A percentile compares a stretch with the other conserved stretches of the same genome.
Evolutionary conservation across 2,888 invertebrate genomes (phyloP).

Genomic region (Mongoloraphidia duomilia): DNA sequence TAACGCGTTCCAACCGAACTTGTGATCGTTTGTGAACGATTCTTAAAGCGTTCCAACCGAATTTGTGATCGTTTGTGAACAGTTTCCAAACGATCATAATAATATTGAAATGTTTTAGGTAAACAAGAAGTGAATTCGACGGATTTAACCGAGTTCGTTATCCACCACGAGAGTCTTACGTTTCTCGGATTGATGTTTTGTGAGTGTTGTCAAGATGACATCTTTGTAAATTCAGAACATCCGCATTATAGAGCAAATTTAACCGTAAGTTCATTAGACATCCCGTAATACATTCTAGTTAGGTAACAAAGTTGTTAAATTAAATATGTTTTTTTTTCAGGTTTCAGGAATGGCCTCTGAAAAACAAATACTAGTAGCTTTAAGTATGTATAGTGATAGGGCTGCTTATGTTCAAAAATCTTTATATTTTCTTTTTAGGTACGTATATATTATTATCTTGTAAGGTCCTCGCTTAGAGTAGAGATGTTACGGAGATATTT

Average conservation of each 20-base stretch:
- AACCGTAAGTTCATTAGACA: slow-evolving; percentile 23
- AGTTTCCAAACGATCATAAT: too few species aligned
- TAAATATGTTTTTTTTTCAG: slow-evolving; percentile 18
- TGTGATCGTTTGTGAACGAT: too few species aligned
- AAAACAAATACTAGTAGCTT: slow-evolving; percentile 39
- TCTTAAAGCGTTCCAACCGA: too few species aligned
- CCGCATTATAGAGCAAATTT: slow-evolving; percentile 29
- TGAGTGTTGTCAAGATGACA: slow-evolving; percentile 35
- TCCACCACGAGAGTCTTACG: slow-evolving; percentile 30
- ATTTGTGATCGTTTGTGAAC: too few species aligned
- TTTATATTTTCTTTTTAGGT: slow-evolving; percentile 45
- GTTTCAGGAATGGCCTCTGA: slow-evolving; percentile 42
- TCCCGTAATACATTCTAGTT: neutral
- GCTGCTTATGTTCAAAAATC: slow-evolving; percentile 50
- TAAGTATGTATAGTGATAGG: slow-evolving; percentile 40
- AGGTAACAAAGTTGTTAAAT: neutral
- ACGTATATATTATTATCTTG: slow-evolving; percentile 14
- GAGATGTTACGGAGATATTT: too few species aligned
- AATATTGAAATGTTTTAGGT: slow-evolving; percentile 23
- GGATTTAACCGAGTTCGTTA: slow-evolving; percentile 31
- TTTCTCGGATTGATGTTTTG: slow-evolving; percentile 42
- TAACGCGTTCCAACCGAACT: too few species aligned
- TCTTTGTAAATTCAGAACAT: slow-evolving; percentile 31
- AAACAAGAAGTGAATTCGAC: slow-evolving; percentile 34
- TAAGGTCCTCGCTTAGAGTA: too few species aligned